These are phyloP conservation scores for Cheumatopsyche charites DNA, from an alignment of 1,140 invertebrate genomes.

Conservation along the genomic window DNA sequence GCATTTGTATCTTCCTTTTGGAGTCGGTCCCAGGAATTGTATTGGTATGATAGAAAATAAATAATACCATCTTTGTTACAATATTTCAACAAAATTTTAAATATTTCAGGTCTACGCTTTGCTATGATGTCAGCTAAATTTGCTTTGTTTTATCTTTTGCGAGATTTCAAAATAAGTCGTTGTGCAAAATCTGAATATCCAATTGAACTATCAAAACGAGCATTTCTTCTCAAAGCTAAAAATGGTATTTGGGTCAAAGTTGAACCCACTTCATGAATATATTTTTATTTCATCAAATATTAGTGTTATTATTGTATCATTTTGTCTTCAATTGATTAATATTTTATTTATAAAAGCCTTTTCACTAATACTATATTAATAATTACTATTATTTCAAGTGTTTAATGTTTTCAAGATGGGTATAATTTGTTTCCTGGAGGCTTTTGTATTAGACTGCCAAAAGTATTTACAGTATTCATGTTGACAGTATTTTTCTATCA, in stretches of 20 bases:
- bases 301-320: not conserved
- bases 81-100: slow-evolving; percentile 1
- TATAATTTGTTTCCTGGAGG: slow-evolving; percentile 24
- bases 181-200: slow-evolving; percentile 42
- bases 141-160: slow-evolving; percentile 40
- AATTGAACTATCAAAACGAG: slow-evolving; percentile 35
- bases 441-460: slow-evolving; percentile 20
- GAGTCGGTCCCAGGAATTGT: slow-evolving; percentile 74
- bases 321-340: too few species aligned
- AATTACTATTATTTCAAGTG: not conserved
- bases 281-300: slow-evolving; percentile 5
- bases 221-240: slow-evolving; percentile 42
- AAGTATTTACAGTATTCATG: slow-evolving; percentile 3
- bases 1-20: slow-evolving; percentile 72
- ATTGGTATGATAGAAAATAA: slow-evolving; percentile 62
- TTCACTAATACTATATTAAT: not conserved
- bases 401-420: slow-evolving; percentile 1
- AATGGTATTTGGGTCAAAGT: slow-evolving; percentile 42
- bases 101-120: slow-evolving; percentile 43
- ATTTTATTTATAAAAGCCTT: too few species aligned
- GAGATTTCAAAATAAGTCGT: slow-evolving; percentile 37
- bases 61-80: not conserved
- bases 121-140: slow-evolving; percentile 47
- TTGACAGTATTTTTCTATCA: slow-evolving; percentile 1
- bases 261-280: slow-evolving; percentile 16